phyloP scores from a whole-genome alignment of 2,888 invertebrate genomes.

The Labia minor region DNA sequence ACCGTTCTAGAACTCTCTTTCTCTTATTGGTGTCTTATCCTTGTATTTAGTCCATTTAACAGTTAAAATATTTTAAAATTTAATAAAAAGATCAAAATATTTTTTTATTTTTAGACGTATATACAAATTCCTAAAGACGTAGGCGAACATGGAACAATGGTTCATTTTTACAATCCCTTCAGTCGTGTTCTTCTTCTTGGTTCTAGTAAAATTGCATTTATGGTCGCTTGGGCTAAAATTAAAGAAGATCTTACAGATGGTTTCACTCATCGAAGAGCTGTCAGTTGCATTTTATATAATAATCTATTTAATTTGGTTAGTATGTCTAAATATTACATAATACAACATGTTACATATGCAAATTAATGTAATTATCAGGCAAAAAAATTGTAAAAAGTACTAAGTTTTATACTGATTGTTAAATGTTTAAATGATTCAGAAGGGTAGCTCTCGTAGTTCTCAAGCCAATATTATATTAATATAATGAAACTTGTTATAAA shows the following conservation, averaged over 20 bases:
- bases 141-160: slow-evolving; percentile 44
- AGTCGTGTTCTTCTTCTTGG: slow-evolving; percentile 57
- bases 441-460: too few species aligned
- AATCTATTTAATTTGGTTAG: slow-evolving; percentile 52
- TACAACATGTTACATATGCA: neutral
- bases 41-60: too few species aligned
- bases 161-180: slow-evolving; percentile 51
- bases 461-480: too few species aligned
- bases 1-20: too few species aligned
- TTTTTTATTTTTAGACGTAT: slow-evolving; percentile 44
- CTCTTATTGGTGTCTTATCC: too few species aligned
- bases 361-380: too few species aligned
- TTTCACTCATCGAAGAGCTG: slow-evolving; percentile 53
- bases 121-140: slow-evolving; percentile 51
- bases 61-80: too few species aligned
- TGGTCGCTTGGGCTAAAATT: slow-evolving; percentile 32
- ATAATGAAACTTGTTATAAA: too few species aligned
- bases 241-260: slow-evolving; percentile 56
- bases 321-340: too few species aligned
- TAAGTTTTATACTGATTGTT: neutral
- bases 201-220: slow-evolving; percentile 49
- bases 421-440: neutral
- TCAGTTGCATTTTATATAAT: slow-evolving; percentile 66
- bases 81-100: too few species aligned
- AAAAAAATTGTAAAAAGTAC: neutral